Evolutionary conservation across 2,888 invertebrate genomes (phyloP), one percentile per base, ranked within the genome.

Genomic region (Keiferia lycopersicella): DNA sequence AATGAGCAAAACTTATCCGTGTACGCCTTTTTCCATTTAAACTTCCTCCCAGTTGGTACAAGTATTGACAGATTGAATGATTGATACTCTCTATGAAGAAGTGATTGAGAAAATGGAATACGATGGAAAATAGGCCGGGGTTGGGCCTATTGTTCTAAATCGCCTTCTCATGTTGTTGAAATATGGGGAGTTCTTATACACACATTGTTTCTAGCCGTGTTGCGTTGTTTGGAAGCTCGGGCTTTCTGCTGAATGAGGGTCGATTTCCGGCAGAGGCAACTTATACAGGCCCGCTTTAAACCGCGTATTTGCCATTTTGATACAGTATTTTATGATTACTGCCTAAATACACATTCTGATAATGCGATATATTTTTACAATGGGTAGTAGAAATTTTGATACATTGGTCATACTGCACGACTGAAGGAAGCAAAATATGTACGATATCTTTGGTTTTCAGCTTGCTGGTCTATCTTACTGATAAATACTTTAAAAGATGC

Each of bases 11-110:
- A 45, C n/a, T 45, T 45, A 45, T 45, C n/a, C 45, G 45, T 26
- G 26, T 45, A 45, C 45, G 45, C n/a, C 45, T n/a, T 45, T 45
- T n/a, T 45, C 45, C 45, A 45, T 45, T 45, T 45, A 45, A 45
- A 45, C 45, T 45, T 45, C 16, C 16, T 53, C 22, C 22, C 20
- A 51, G 51, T 51, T 51, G 18, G 51, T 18, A 20, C 41, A 53
- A 57, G 58, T 22, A 61, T 64, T 26, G 60, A 60, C 51, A 56
- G 45, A 22, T 18, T 61, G 64, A 61, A 45, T 53, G 51, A 53
- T 53, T 53, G 51, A 53, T 53, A 20, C 22, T 22, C 51, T 22
- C 14, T 22, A 22, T 53, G 62, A 62, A 34, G 61, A 34, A 61
- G 22, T 26, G 59, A 59, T 56, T 50, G 41, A 50, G 20, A 51